A percentile compares a stretch with the other conserved stretches of the same genome.
Conservation (phyloP, 2,888 invertebrate genomes). For the Cephus spinipes region DNA sequence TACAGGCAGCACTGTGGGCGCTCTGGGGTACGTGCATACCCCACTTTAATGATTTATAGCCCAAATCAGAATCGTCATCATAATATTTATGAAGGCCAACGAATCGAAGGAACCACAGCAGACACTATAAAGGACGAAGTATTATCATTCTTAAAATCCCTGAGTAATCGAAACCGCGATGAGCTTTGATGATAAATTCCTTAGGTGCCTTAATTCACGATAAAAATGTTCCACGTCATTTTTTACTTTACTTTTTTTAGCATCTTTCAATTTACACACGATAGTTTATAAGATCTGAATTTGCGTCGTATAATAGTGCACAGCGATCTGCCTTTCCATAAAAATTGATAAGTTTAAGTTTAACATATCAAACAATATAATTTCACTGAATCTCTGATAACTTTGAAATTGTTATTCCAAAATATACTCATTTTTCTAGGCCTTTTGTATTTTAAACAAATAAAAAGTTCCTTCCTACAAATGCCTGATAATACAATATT, state of each 20-base stretch:
- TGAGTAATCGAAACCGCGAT: slow-evolving; percentile 31
- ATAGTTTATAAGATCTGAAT: not conserved
- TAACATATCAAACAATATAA: not conserved
- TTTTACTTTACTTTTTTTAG: slow-evolving; percentile 12
- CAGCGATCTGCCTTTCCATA: not conserved
- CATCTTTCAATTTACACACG: slow-evolving; percentile 27
- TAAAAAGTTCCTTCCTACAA: not conserved
- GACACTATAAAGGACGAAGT: slow-evolving; percentile 38
- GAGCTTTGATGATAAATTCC: slow-evolving; percentile 37
- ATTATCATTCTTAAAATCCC: slow-evolving; percentile 29
- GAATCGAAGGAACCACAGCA: slow-evolving; percentile 36
- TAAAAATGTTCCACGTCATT: slow-evolving; percentile 21
- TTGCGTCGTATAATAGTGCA: not conserved
- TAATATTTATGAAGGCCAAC: slow-evolving; percentile 36
- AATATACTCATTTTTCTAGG: not conserved
- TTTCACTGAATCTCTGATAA: not conserved
- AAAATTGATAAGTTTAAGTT: not conserved
- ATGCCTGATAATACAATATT: not conserved
- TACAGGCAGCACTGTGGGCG: slow-evolving; percentile 70
- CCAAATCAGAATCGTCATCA: slow-evolving; percentile 66
- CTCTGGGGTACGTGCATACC: slow-evolving; percentile 74
- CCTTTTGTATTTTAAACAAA: not conserved
- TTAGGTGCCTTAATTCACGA: slow-evolving; percentile 22
- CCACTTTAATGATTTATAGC: slow-evolving; percentile 77
- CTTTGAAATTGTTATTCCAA: not conserved